Percentiles rank a stretch among this genome's conserved stretches.
Evolutionary conservation across 92 coral and sea anemone species (phyloP).

Genomic region (Umimayanthus kanabou): DNA sequence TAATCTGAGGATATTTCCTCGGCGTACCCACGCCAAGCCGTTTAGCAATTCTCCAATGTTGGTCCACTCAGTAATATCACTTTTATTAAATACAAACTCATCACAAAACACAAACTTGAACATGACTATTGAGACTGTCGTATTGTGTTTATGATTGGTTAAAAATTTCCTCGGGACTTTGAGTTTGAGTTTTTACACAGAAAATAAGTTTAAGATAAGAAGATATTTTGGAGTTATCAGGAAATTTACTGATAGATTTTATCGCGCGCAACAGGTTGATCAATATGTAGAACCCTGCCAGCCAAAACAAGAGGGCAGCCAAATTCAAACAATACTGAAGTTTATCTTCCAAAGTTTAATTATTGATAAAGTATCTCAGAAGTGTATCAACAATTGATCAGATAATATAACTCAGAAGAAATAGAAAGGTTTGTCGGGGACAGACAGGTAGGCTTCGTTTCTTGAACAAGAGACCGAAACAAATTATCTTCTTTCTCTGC

Average conservation of each 20-base stretch:
- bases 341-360: not conserved
- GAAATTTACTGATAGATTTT: not conserved
- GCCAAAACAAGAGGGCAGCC: not conserved
- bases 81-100: not conserved
- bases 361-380: not conserved
- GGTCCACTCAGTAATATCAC: not conserved
- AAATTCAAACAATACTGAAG: not conserved
- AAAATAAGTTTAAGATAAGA: not conserved
- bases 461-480: not conserved
- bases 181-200: too few species aligned
- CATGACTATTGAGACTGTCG: not conserved
- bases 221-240: not conserved
- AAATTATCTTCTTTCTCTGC: not conserved
- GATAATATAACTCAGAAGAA: not conserved
- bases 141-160: too few species aligned
- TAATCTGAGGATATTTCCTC: not conserved
- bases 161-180: not conserved
- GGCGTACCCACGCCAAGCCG: conserved; percentile 8
- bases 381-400: not conserved
- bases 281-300: not conserved
- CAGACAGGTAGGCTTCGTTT: not conserved
- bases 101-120: not conserved
- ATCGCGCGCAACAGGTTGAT: not conserved
- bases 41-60: not conserved
- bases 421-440: not conserved